Conservation (phyloP, 2,888 invertebrate species). For the Anthrax anthrax region DNA sequence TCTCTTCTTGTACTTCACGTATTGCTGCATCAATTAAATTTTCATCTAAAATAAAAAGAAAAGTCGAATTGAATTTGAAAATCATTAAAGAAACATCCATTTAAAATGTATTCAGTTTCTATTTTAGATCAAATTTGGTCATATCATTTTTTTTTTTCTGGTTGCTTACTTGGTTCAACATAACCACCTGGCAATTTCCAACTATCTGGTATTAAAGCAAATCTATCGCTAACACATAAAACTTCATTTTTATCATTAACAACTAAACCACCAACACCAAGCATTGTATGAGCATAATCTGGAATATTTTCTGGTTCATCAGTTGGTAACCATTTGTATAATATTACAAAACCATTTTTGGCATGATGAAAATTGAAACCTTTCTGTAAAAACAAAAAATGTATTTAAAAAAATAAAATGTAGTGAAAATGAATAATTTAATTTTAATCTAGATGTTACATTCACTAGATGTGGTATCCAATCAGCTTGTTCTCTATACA, state of each 20-base stretch:
- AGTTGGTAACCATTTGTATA: constrained; percentile 67
- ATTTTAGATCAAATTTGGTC: no score
- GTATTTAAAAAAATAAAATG: no score
- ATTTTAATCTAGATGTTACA: no score
- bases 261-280: constrained; percentile 78
- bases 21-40: constrained; percentile 65
- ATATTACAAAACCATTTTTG: constrained; percentile 57
- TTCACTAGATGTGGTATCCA: constrained; percentile 64
- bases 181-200: constrained; percentile 93
- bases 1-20: constrained; percentile 84
- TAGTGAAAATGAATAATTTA: no score
- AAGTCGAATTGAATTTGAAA: background rate
- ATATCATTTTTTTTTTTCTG: no score
- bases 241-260: constrained; percentile 62
- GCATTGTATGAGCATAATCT: constrained; percentile 62
- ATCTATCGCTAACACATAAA: constrained; percentile 65
- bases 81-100: no score
- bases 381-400: constrained; percentile 34
- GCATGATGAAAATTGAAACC: constrained; percentile 85
- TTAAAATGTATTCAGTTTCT: no score
- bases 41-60: constrained; percentile 46
- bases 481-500: constrained; percentile 49
- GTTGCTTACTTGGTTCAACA: constrained; percentile 64
- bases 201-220: constrained; percentile 31
- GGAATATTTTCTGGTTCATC: constrained; percentile 50